Percentiles rank a stretch among this genome's conserved stretches.
These are phyloP conservation scores for Diorhabda elongata DNA, from an alignment of 1,140 invertebrate genomes.

Conservation along the genomic window DNA sequence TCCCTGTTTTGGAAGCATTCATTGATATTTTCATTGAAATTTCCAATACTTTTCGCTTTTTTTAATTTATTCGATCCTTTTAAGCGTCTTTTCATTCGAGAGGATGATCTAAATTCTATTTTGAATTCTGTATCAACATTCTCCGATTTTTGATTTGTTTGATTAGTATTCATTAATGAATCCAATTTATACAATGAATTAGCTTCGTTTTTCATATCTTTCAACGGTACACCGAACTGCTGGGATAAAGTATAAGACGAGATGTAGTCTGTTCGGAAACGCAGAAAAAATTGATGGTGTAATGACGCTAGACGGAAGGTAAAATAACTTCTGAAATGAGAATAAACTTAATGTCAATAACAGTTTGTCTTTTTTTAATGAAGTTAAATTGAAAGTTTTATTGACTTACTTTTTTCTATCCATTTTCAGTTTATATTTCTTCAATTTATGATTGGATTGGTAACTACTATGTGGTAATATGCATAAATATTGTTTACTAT, in stretches of 20 bases:
- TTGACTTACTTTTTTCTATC: conserved; percentile 62
- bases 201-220: conserved; percentile 46
- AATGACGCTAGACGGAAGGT: conserved; percentile 69
- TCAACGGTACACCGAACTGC: conserved; percentile 54
- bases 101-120: conserved; percentile 37
- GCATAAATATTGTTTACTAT: conserved; percentile 66
- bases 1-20: conserved; percentile 66
- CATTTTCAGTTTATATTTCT: conserved; percentile 72
- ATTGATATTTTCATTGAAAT: conserved; percentile 35
- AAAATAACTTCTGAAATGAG: conserved; percentile 61
- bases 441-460: conserved; percentile 56
- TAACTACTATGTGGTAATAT: conserved; percentile 57
- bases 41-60: conserved; percentile 31
- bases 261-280: conserved; percentile 64
- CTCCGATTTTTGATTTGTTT: conserved; percentile 30
- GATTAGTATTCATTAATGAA: conserved; percentile 33
- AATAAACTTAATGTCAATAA: not conserved
- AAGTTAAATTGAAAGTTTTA: too few relatives aligned
- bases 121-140: conserved; percentile 42
- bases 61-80: not conserved
- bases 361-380: too few relatives aligned
- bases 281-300: conserved; percentile 71
- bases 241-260: conserved; percentile 64
- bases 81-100: conserved; percentile 11
- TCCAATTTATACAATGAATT: conserved; percentile 45